Evolutionary conservation across 2,888 invertebrate genomes (phyloP).

Genomic region (Lumbricus terrestris): DNA sequence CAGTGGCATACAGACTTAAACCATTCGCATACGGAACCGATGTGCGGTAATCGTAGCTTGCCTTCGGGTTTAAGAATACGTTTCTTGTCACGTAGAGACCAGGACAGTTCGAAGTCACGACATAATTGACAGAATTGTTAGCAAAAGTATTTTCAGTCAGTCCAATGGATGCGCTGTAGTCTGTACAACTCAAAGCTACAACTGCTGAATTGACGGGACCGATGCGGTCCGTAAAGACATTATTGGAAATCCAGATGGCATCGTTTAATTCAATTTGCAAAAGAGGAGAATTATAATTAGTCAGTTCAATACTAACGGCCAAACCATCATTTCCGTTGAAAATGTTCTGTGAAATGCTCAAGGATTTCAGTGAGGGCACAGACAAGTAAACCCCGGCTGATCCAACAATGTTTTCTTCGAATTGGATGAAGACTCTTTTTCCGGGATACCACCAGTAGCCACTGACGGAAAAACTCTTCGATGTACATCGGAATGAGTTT

Average conservation of each 20-base stretch:
- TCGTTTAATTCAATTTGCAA: neutral
- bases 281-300: too few species aligned
- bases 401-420: too few species aligned
- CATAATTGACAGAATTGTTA: conserved; percentile 10
- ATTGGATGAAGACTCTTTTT: too few species aligned
- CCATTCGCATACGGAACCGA: neutral
- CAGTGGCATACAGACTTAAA: neutral
- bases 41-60: neutral
- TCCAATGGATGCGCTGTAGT: neutral
- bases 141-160: conserved; percentile 18
- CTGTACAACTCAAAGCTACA: neutral
- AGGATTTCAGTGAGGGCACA: too few species aligned
- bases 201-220: conserved; percentile 13
- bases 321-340: too few species aligned
- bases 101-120: neutral
- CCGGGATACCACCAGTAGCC: too few species aligned
- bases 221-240: neutral
- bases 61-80: conserved; percentile 10
- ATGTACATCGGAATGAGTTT: too few species aligned
- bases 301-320: too few species aligned
- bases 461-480: too few species aligned
- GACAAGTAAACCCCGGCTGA: too few species aligned
- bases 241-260: neutral
- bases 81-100: conserved; percentile 11
- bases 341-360: too few species aligned